These are phyloP conservation scores for Drosophila dives DNA, from an alignment of 2,888 invertebrate species.

Conservation along the genomic window DNA sequence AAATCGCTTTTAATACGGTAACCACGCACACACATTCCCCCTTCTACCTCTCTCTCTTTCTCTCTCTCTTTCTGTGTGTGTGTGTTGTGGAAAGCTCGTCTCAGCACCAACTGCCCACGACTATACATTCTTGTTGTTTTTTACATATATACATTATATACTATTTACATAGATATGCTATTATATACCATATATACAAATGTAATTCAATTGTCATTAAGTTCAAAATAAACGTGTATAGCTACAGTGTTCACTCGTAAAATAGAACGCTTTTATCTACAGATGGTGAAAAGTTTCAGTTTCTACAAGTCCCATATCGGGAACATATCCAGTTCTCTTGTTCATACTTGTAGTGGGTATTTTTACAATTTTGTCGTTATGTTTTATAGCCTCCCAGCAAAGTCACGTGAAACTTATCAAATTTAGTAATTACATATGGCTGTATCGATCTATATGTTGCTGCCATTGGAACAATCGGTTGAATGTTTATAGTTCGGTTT, in stretches of 20 bases:
- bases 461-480: neutral
- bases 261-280: neutral
- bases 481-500: neutral
- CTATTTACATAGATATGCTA: constrained; percentile 25
- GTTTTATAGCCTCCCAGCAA: neutral
- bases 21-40: constrained; percentile 8
- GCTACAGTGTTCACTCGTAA: neutral
- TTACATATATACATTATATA: constrained; percentile 29
- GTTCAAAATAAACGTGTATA: constrained; percentile 4
- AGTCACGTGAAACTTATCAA: too few relatives aligned
- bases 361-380: too few relatives aligned
- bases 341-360: neutral
- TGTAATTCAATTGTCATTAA: constrained; percentile 24
- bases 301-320: neutral
- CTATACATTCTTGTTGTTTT: constrained; percentile 66
- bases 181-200: constrained; percentile 23
- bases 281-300: neutral
- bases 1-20: constrained; percentile 15
- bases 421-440: neutral
- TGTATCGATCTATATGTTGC: neutral
- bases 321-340: neutral
- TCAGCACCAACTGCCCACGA: constrained; percentile 47
- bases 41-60: neutral
- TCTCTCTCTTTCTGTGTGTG: neutral
- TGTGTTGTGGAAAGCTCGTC: constrained; percentile 18